Percentiles rank a stretch among this genome's conserved stretches.
Conservation (phyloP, 2,113 vertebrate species). For the Merops nubicus region DNA sequence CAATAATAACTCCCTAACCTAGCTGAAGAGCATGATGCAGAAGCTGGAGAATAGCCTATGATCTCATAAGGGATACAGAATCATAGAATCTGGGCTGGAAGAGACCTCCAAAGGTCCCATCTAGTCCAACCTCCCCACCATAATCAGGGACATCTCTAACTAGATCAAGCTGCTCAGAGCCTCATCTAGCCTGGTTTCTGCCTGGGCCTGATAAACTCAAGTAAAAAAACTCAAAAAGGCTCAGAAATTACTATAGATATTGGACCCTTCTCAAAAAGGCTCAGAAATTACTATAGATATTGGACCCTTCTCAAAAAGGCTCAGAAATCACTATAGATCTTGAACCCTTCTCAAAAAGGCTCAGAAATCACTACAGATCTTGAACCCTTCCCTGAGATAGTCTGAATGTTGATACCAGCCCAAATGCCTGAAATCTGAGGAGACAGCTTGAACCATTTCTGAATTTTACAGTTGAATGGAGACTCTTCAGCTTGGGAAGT, state of each 20-base stretch:
- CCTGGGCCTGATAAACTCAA: slow-evolving; percentile 26
- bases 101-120: no score
- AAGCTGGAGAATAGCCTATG: slow-evolving; percentile 13
- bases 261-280: no score
- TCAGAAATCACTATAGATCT: not conserved
- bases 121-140: no score
- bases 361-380: not conserved
- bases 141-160: no score
- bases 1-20: not conserved
- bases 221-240: slow-evolving; percentile 34
- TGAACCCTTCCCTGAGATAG: not conserved
- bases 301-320: no score
- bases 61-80: slow-evolving; percentile 36
- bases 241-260: no score
- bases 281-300: no score
- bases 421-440: not conserved
- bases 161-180: no score
- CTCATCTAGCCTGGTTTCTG: no score
- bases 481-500: not conserved
- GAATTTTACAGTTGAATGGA: not conserved
- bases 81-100: no score
- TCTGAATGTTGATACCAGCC: not conserved
- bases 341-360: not conserved
- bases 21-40: not conserved
- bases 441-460: not conserved